Evolutionary conservation across 2,888 invertebrate species (phyloP).

Genomic region (Trypoxylon attenuatum): DNA sequence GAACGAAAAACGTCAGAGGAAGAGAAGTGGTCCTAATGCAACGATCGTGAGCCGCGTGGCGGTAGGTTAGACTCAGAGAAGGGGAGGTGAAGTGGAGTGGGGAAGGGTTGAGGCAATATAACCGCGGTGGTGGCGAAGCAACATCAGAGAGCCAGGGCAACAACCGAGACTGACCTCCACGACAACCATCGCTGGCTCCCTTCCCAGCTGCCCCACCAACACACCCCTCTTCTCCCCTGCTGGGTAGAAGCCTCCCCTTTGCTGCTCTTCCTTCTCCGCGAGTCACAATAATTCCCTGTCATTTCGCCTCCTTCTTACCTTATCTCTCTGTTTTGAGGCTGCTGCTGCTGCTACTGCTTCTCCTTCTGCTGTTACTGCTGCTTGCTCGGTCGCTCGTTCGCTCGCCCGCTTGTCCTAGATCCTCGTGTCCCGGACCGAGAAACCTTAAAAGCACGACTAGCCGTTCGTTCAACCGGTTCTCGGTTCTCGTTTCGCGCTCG

Average conservation of each 20-base stretch:
- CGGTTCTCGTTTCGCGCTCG: no score
- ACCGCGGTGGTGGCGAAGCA: conserved; percentile 49
- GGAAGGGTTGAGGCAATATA: conserved; percentile 31
- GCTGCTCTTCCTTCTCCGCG: not conserved
- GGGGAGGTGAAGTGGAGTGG: no score
- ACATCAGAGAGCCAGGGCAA: conserved; percentile 60
- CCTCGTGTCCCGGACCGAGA: conserved; percentile 16
- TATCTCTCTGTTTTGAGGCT: no score
- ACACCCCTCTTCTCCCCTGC: conserved; percentile 6
- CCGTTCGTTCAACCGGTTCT: conserved; percentile 34
- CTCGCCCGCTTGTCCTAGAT: conserved; percentile 36
- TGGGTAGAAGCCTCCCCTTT: no score
- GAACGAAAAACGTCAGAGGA: no score
- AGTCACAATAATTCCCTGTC: conserved; percentile 44
- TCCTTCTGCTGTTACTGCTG: not conserved
- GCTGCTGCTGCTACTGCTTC: not conserved
- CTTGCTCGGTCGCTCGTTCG: not conserved
- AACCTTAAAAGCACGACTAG: conserved; percentile 29
- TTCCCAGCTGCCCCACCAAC: conserved; percentile 4
- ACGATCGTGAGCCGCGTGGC: no score
- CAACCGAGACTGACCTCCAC: conserved; percentile 68
- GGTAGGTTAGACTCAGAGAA: no score
- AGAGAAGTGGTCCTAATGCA: no score
- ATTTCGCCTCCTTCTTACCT: conserved; percentile 46
- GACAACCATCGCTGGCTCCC: conserved; percentile 43